phyloP scores from a whole-genome alignment of 1,140 invertebrate genomes.

The Brachionus paranguensis region DNA sequence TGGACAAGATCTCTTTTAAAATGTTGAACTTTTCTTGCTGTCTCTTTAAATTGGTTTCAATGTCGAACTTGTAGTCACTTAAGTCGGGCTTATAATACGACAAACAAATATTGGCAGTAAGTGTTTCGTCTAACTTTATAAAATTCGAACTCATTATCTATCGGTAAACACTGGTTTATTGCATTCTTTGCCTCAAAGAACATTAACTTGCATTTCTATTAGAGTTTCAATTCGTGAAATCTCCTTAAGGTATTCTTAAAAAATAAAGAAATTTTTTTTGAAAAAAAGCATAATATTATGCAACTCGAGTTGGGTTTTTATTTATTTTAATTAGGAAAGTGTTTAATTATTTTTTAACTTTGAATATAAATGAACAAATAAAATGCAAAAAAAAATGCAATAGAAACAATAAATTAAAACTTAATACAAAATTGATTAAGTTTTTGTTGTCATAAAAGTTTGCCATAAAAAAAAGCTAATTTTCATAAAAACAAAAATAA shows the following conservation, averaged over 20 bases:
- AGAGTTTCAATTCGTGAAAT: background rate
- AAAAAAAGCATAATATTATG: background rate
- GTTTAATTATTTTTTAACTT: background rate
- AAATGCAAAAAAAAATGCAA: background rate
- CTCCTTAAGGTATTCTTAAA: background rate
- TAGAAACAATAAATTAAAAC: background rate
- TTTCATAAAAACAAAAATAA: background rate
- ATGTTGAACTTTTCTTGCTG: constrained; percentile 30
- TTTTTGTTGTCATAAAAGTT: background rate
- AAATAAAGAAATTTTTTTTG: background rate
- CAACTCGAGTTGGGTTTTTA: background rate
- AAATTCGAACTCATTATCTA: constrained; percentile 17
- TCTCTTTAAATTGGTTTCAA: background rate
- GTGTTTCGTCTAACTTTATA: background rate
- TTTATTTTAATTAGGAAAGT: background rate
- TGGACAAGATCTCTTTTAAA: constrained; percentile 29
- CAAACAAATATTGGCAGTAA: constrained; percentile 25
- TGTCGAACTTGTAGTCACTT: background rate
- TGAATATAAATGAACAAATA: background rate
- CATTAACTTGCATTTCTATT: background rate
- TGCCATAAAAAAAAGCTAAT: background rate
- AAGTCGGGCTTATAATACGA: constrained; percentile 35
- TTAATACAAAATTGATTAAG: background rate
- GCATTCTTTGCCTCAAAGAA: background rate
- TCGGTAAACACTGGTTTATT: background rate